Percentiles rank a stretch among this genome's conserved stretches.
These are phyloP conservation scores for Mactra quadrangularis DNA, from an alignment of 1,140 invertebrate species.

Conservation along the genomic window DNA sequence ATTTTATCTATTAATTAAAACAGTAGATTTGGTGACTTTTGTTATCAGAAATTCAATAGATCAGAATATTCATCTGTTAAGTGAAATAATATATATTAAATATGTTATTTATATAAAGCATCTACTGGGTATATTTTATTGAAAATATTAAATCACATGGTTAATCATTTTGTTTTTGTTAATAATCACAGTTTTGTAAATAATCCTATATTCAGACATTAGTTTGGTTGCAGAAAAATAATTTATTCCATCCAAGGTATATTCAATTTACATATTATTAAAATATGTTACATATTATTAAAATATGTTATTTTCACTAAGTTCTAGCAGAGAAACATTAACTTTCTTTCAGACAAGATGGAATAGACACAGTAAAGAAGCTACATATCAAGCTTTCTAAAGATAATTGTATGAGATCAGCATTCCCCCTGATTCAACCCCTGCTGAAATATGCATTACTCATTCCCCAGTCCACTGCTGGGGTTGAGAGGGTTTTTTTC, in stretches of 20 bases:
- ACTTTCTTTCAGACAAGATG: too few species aligned
- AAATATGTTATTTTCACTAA: slow-evolving; percentile 7
- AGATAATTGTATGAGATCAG: slow-evolving; percentile 22
- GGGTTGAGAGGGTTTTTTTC: too few species aligned
- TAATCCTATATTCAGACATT: too few species aligned
- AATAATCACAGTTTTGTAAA: too few species aligned
- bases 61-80: not conserved
- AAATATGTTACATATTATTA: too few species aligned
- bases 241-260: not conserved
- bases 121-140: not conserved
- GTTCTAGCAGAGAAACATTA: too few species aligned
- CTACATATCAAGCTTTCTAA: not conserved
- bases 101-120: too few species aligned
- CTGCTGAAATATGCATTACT: slow-evolving; percentile 14
- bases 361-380: not conserved
- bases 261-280: too few species aligned
- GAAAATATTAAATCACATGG: too few species aligned
- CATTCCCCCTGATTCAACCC: slow-evolving; percentile 25
- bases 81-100: too few species aligned
- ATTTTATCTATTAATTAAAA: slow-evolving; percentile 1
- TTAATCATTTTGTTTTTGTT: too few species aligned
- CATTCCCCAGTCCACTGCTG: too few species aligned
- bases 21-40: not conserved
- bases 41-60: not conserved
- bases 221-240: not conserved